Percentiles rank a stretch among this genome's conserved stretches.
These are phyloP conservation scores for Petrosia ficiformis DNA, from an alignment of 37 sponge, comb jelly and placozoan genomes.

Conservation along the genomic window DNA sequence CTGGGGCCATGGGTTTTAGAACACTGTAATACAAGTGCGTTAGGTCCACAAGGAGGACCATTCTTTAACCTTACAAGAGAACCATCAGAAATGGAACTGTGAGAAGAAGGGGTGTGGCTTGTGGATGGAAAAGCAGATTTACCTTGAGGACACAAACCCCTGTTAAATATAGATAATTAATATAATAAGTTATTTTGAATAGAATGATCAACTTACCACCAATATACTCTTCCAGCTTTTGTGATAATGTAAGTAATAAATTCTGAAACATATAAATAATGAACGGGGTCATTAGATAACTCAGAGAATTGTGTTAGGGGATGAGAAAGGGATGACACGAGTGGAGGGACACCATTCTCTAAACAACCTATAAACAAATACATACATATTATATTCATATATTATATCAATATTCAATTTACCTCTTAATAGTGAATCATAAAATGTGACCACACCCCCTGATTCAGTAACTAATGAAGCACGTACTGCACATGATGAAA, in stretches of 20 bases:
- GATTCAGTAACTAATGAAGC: conserved; percentile 62
- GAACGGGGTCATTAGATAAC: conserved; percentile 13
- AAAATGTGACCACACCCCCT: conserved; percentile 75
- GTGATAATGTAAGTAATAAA: conserved; percentile 59
- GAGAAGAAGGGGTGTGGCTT: background rate
- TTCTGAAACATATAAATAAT: conserved; percentile 41
- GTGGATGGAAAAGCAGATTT: background rate
- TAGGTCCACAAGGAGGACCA: conserved; percentile 67
- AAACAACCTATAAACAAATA: conserved; percentile 11
- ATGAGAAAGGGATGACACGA: conserved; percentile 59
- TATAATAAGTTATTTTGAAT: background rate
- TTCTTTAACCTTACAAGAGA: conserved; percentile 55
- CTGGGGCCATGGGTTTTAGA: conserved; percentile 50
- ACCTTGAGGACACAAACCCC: conserved; percentile 67
- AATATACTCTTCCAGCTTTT: conserved; percentile 44
- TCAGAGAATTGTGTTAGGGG: conserved; percentile 24
- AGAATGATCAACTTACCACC: conserved; percentile 65
- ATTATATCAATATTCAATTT: too few species aligned
- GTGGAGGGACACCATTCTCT: conserved; percentile 35
- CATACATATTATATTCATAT: background rate
- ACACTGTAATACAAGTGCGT: conserved; percentile 40
- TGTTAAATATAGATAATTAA: background rate
- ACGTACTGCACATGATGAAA: conserved; percentile 58
- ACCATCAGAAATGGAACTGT: conserved; percentile 50
- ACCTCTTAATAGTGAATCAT: conserved; percentile 76